Conservation (phyloP, 2,888 invertebrate species). For the Scaptomyza parva region DNA sequence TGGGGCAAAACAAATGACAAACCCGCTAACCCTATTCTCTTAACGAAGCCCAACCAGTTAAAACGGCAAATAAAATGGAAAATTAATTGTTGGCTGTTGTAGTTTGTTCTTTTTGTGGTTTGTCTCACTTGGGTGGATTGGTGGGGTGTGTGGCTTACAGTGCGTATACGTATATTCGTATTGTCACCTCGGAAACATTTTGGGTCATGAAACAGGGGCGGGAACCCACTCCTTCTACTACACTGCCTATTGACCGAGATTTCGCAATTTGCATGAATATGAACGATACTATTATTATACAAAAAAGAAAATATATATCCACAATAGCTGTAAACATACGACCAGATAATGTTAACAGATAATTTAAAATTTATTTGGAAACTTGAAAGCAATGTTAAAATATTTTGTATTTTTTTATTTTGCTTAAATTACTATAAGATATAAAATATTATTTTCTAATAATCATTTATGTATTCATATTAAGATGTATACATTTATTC, state of each 20-base stretch:
- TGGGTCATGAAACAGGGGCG: constrained; percentile 16
- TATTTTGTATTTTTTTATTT: no score
- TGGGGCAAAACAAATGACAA: constrained; percentile 30
- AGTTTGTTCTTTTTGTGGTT: constrained; percentile 21
- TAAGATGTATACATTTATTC: background rate
- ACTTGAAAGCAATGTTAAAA: background rate
- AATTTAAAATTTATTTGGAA: background rate
- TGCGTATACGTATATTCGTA: constrained; percentile 30
- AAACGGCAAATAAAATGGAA: constrained; percentile 36
- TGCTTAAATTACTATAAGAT: no score
- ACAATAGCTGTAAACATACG: constrained; percentile 11
- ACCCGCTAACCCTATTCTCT: background rate
- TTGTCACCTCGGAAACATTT: constrained; percentile 35
- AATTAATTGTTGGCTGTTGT: constrained; percentile 46
- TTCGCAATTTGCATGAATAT: constrained; percentile 57
- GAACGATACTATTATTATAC: constrained; percentile 38
- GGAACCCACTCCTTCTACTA: background rate
- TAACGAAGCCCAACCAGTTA: constrained; percentile 23
- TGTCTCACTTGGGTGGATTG: background rate
- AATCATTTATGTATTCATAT: background rate
- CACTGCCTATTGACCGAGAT: constrained; percentile 68
- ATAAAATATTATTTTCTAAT: background rate
- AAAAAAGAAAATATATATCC: constrained; percentile 19
- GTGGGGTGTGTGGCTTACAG: constrained; percentile 19
- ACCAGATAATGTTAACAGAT: background rate